These are phyloP conservation scores for Euwallacea similis DNA, from an alignment of 1,140 invertebrate genomes.

Conservation along the genomic window DNA sequence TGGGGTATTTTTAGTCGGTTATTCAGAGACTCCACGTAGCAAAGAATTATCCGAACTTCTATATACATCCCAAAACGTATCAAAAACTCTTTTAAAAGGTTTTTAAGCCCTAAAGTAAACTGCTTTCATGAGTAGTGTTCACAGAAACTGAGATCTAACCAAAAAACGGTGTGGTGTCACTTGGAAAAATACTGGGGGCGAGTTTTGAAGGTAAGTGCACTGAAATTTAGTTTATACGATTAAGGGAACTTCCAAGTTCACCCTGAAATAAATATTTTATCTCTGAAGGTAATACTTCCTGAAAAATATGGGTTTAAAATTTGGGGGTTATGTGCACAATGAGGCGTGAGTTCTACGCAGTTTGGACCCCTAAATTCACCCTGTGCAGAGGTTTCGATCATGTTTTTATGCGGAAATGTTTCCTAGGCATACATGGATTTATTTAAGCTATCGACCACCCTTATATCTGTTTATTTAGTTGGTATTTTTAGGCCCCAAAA, in stretches of 20 bases:
- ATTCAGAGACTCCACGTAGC: conserved; percentile 35
- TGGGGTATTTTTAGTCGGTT: conserved; percentile 39
- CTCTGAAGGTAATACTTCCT: conserved; percentile 18
- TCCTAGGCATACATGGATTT: not conserved
- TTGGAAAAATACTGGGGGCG: conserved; percentile 12
- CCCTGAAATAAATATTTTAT: not conserved
- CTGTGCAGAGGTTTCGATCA: not conserved
- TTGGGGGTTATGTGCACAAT: conserved; percentile 38
- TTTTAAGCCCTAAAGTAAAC: conserved; percentile 3
- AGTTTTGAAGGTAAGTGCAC: conserved; percentile 21
- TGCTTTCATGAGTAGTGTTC: conserved; percentile 16
- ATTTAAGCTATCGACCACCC: conserved; percentile 15
- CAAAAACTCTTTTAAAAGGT: not conserved
- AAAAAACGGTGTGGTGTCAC: conserved; percentile 21
- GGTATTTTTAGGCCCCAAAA: not conserved
- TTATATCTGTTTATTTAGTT: not conserved
- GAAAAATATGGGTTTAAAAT: conserved; percentile 17
- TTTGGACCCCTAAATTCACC: conserved; percentile 11
- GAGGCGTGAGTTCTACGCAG: conserved; percentile 25
- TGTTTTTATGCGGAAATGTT: conserved; percentile 2
- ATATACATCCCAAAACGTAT: not conserved
- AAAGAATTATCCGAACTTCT: conserved; percentile 21
- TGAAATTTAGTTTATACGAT: conserved; percentile 4
- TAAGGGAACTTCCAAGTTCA: not conserved
- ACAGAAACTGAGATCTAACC: conserved; percentile 13